These are phyloP conservation scores for Galaxias olidus DNA, from an alignment of 2,797 vertebrate species.

Conservation along the genomic window DNA sequence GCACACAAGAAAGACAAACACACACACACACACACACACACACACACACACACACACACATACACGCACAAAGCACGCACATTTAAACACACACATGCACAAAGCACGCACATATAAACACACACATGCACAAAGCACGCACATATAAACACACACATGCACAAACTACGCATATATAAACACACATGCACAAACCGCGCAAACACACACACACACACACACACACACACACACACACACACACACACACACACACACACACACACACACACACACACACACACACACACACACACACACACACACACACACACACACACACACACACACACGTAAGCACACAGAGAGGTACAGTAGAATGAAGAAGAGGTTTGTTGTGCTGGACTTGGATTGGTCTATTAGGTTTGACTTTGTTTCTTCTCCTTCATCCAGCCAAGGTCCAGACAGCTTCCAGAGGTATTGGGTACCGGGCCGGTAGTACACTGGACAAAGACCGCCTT, in stretches of 20 bases:
- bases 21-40: conserved; percentile 17
- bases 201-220: conserved; percentile 17
- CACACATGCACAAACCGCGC: too few relatives aligned
- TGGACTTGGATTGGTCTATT: conserved; percentile 48
- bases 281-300: not conserved
- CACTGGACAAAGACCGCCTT: conserved; percentile 61
- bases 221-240: conserved; percentile 5
- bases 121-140: not conserved
- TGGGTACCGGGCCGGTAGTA: conserved; percentile 36
- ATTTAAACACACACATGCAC: not conserved
- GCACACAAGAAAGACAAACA: not conserved
- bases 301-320: conserved; percentile 1
- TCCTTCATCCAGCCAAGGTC: conserved; percentile 42
- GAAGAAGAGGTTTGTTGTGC: conserved; percentile 53
- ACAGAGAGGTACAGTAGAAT: conserved; percentile 5
- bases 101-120: not conserved
- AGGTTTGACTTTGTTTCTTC: conserved; percentile 48
- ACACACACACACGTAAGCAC: not conserved
- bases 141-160: not conserved
- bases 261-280: conserved; percentile 2
- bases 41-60: not conserved
- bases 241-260: conserved; percentile 7
- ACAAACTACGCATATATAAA: too few relatives aligned
- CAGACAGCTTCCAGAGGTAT: conserved; percentile 39
- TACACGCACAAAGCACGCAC: conserved; percentile 4